Evolutionary conservation across 92 coral and sea anemone genomes (phyloP), one percentile per base, ranked within the genome.

Genomic region (Parazoanthus swiftii): DNA sequence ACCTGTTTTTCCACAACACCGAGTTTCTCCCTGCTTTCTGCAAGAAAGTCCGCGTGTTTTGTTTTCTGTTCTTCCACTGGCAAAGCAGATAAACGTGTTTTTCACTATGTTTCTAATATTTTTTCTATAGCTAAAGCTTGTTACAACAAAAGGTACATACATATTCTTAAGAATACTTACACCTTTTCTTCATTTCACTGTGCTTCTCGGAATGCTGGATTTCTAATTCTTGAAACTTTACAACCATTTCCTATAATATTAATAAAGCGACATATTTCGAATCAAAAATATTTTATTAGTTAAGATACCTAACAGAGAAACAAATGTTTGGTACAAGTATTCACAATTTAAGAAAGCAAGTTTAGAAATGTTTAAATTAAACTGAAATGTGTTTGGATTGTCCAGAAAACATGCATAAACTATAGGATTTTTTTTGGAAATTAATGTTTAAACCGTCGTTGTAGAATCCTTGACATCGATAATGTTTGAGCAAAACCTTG

Each of bases 171-270:
- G 35, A 5, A 5, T 26, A 89, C 98, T 95, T 89, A 97, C 99
- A 76, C 74, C 90, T 91, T 59, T 50, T 87, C 76, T 95, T 90
- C 92, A 97, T 93, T 77, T 93, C 94, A 74, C 92, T 91, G 88
- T 91, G 84, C 77, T 90, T 97, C 67, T 94, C 89, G 38, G 94
- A 92, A 79, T 97, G 99, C 50, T 90, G 93, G 86, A 97, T 97
- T 86, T 97, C 91, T 87, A 97, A 90, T 71, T 93, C 97, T 88
- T 92, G 99, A 87, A 97, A 97, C 76, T 95, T 95, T 63, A 92
- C 94, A 1, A 97, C 97, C 94, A 97, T 80, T 88, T 97, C 99
- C 99, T 97, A 80, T 2, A 85, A 46, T 85, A 72, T 51, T 26
- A 44, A 50, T 38, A 74, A 79, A 15, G 8, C 1, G 25, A 21